These are phyloP conservation scores for Perizoma affinitatum DNA, from an alignment of 2,888 invertebrate species.

Conservation along the genomic window DNA sequence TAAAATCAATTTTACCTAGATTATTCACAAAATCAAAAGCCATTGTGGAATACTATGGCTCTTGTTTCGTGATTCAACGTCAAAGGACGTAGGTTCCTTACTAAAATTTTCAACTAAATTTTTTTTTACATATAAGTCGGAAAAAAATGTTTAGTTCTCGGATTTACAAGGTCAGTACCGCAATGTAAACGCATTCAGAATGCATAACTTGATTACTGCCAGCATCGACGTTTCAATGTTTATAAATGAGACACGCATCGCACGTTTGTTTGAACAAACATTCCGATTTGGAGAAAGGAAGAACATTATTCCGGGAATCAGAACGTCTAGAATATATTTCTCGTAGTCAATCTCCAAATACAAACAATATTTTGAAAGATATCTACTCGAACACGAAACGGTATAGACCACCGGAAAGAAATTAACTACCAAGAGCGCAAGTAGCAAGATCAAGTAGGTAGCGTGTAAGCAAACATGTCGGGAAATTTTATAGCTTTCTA, in stretches of 20 bases:
- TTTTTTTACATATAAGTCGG: too few species aligned
- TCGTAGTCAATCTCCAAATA: neutral
- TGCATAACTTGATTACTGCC: slow-evolving; percentile 27
- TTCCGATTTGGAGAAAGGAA: slow-evolving; percentile 18
- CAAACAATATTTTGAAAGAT: slow-evolving; percentile 25
- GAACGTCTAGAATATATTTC: slow-evolving; percentile 4
- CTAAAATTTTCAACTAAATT: too few species aligned
- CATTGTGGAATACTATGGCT: too few species aligned
- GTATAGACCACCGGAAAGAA: slow-evolving; percentile 49
- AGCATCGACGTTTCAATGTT: slow-evolving; percentile 32
- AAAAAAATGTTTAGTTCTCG: neutral
- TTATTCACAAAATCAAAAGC: neutral
- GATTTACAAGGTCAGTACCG: slow-evolving; percentile 14
- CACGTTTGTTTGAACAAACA: slow-evolving; percentile 25
- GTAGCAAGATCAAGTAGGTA: slow-evolving; percentile 19
- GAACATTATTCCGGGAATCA: slow-evolving; percentile 12
- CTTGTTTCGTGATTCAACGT: too few species aligned
- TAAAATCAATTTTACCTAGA: neutral
- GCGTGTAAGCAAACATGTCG: slow-evolving; percentile 44
- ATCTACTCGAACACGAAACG: slow-evolving; percentile 34
- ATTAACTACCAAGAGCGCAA: slow-evolving; percentile 52
- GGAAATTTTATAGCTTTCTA: slow-evolving; percentile 69
- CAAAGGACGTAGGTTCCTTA: too few species aligned
- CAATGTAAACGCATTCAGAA: slow-evolving; percentile 24
- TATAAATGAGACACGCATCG: slow-evolving; percentile 36